Evolutionary conservation across 2,888 invertebrate genomes (phyloP).

Genomic region (Pecten maximus): DNA sequence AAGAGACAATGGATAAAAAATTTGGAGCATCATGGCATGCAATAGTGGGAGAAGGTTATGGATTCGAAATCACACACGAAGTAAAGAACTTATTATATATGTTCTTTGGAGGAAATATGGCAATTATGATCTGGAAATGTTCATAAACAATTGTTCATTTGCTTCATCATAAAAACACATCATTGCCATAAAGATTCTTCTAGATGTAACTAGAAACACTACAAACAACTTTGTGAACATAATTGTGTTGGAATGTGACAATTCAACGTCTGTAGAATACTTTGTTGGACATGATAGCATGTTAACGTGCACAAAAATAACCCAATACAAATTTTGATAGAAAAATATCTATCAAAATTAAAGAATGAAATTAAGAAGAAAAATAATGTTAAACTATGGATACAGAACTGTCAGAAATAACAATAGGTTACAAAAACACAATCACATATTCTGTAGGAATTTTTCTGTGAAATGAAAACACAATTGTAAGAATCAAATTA

Average conservation of each 20-base stretch:
- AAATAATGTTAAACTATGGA: neutral
- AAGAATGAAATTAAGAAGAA: neutral
- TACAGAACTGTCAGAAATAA: neutral
- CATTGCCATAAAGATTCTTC: neutral
- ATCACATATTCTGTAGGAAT: no score
- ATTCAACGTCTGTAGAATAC: neutral
- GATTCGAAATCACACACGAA: constrained; percentile 96
- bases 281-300: neutral
- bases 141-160: constrained; percentile 81
- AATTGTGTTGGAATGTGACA: neutral
- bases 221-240: neutral
- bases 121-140: constrained; percentile 95
- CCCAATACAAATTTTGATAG: neutral
- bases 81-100: constrained; percentile 86
- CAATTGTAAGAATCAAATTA: no score
- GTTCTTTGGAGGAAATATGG: constrained; percentile 93
- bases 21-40: constrained; percentile 97
- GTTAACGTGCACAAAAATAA: neutral
- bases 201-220: neutral
- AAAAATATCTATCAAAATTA: neutral
- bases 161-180: neutral
- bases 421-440: no score
- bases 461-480: no score
- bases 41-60: constrained; percentile 97
- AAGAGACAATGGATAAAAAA: constrained; percentile 97